A percentile compares a stretch with the other conserved stretches of the same genome.
phyloP scores from a whole-genome alignment of 2,888 invertebrate genomes.

The Lissonota sp. region DNA sequence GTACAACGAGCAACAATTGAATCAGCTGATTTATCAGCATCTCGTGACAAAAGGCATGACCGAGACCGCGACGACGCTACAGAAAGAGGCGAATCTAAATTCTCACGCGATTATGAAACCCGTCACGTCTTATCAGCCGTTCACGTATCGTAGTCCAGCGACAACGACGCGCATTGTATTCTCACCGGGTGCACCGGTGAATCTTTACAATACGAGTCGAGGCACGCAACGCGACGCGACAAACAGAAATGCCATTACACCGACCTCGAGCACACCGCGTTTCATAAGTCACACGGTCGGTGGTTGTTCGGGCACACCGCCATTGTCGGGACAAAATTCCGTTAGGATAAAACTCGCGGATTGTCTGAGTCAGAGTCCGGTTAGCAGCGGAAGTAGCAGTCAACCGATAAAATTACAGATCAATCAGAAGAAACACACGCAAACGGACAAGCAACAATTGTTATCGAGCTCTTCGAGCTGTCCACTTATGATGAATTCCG shows the following conservation, averaged over 20 bases:
- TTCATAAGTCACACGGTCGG: constrained; percentile 78
- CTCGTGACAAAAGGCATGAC: constrained; percentile 90
- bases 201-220: constrained; percentile 79
- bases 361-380: constrained; percentile 75
- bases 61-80: constrained; percentile 90
- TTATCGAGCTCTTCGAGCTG: constrained; percentile 65
- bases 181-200: constrained; percentile 80
- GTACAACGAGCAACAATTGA: constrained; percentile 96
- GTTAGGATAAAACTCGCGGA: constrained; percentile 79
- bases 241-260: constrained; percentile 75
- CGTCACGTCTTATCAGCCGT: constrained; percentile 78
- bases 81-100: constrained; percentile 91
- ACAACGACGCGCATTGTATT: constrained; percentile 76
- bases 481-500: constrained; percentile 52
- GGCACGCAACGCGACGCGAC: constrained; percentile 75
- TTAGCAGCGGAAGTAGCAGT: constrained; percentile 67
- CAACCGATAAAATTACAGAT: constrained; percentile 81
- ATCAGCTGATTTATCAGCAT: constrained; percentile 96
- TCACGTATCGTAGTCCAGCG: constrained; percentile 79
- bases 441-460: constrained; percentile 73
- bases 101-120: constrained; percentile 84
- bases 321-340: constrained; percentile 72
- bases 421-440: constrained; percentile 77
- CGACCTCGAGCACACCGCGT: constrained; percentile 76
- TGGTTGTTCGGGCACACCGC: constrained; percentile 70